These are phyloP conservation scores for Xestia ashworthii DNA, from an alignment of 2,888 invertebrate species.

Conservation along the genomic window DNA sequence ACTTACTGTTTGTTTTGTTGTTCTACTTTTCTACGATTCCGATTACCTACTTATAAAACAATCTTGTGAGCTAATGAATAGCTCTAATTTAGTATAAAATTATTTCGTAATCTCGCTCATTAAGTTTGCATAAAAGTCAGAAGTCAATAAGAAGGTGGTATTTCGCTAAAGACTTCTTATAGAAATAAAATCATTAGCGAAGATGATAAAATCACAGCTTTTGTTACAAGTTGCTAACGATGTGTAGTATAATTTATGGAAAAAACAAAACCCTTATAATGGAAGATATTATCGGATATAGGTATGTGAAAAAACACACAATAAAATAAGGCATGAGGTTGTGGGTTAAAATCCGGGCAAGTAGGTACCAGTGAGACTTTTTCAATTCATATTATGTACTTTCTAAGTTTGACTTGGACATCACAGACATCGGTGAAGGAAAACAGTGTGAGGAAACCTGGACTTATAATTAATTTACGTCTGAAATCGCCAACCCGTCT, in stretches of 20 bases:
- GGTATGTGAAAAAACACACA: too few species aligned
- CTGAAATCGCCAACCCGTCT: too few species aligned
- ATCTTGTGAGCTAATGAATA: not conserved
- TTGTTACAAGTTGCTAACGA: not conserved
- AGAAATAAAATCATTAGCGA: constrained; percentile 2
- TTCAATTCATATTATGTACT: too few species aligned
- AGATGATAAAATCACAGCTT: not conserved
- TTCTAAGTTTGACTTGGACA: too few species aligned
- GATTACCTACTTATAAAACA: not conserved
- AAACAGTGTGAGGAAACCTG: too few species aligned
- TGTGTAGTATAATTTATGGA: constrained; percentile 11
- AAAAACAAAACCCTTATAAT: not conserved
- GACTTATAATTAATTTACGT: too few species aligned
- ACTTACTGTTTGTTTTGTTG: not conserved
- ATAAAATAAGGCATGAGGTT: too few species aligned
- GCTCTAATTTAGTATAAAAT: not conserved
- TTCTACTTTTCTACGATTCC: not conserved
- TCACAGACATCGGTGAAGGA: too few species aligned
- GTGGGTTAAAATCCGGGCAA: too few species aligned
- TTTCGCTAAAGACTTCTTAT: constrained; percentile 4
- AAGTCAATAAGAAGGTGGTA: not conserved
- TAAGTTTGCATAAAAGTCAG: not conserved
- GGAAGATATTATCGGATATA: too few species aligned
- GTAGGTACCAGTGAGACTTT: too few species aligned
- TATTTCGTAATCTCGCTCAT: constrained; percentile 10